Base-by-base conservation (phyloP, 2,888 invertebrate species). In the Cheilosia vernalis region DNA sequence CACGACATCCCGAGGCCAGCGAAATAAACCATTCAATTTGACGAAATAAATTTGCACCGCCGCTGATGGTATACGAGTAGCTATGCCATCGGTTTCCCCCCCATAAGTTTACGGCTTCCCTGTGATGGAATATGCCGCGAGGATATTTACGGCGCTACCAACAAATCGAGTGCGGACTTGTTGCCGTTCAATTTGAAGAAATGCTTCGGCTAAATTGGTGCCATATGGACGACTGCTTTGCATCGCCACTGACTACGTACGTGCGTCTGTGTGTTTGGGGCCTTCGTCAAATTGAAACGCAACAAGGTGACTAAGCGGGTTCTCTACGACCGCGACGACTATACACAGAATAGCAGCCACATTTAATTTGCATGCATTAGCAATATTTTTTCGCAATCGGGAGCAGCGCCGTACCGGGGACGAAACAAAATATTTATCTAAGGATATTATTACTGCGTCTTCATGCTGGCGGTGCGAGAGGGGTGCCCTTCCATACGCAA, bases 341-440 rank as follows among this genome's bases (percentile, higher is more conserved):
- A 33, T 3, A 33, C 10, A 33, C 10, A 33, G 3, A 9, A 27
- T 30, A 55, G 60, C 51, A 63, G 67, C 40, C 66, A 78, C 89
- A 89, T 89, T 90, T 89, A 88, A 91, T 91, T 91, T 91, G 90
- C 91, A 91, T 91, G 89, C 85, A 89, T 88, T 89, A 87, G 90
- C 90, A 89, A 91, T 91, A 89, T 91, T 90, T 91, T 27, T 82
- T 84, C 63, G 80, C 76, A 73, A 63, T 66, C 60, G 58, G 49
- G 83, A 76, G 72, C 33, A 13, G 10, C 33, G 33, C 30, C 9
- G 30, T 37, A 37, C 87, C 15, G 51, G 81, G 87, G 87, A 77
- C 84, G 82, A 86, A 70, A 76, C 86, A 86, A 88, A 88, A 88
- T 88, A 90, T 90, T 89, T 90, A 89, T 89, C 88, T 88, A 89